phyloP scores from a whole-genome alignment of 2,113 vertebrate species.

The Formicarius rufipectus region DNA sequence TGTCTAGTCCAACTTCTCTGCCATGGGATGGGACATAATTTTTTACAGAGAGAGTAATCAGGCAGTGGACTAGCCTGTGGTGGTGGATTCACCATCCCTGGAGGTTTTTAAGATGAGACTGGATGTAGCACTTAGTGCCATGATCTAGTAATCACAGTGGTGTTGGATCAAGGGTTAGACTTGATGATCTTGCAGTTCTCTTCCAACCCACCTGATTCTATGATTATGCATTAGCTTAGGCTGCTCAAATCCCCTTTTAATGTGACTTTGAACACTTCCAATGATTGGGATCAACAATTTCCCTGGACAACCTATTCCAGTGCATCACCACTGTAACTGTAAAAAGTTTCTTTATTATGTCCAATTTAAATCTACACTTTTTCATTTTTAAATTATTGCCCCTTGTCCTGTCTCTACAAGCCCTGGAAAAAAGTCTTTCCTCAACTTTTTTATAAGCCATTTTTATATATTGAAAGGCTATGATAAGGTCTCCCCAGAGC shows the following conservation, averaged over 20 bases:
- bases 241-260: neutral
- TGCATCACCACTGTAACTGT: neutral
- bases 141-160: too few species aligned
- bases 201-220: too few species aligned
- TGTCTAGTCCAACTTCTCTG: neutral
- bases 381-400: neutral
- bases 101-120: too few species aligned
- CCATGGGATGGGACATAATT: too few species aligned
- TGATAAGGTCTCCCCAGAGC: neutral
- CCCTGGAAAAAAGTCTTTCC: neutral
- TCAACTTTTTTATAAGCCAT: neutral
- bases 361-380: neutral
- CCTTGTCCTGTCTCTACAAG: neutral
- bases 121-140: too few species aligned
- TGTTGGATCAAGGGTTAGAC: too few species aligned
- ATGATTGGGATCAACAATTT: neutral
- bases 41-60: too few species aligned
- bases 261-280: neutral
- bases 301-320: neutral
- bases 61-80: too few species aligned
- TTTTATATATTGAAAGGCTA: neutral
- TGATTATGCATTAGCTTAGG: neutral
- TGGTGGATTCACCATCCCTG: too few species aligned
- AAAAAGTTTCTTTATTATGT: neutral
- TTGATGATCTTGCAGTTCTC: too few species aligned